Conservation (phyloP, 2,888 invertebrate genomes). For the Allolobophora icterica region DNA sequence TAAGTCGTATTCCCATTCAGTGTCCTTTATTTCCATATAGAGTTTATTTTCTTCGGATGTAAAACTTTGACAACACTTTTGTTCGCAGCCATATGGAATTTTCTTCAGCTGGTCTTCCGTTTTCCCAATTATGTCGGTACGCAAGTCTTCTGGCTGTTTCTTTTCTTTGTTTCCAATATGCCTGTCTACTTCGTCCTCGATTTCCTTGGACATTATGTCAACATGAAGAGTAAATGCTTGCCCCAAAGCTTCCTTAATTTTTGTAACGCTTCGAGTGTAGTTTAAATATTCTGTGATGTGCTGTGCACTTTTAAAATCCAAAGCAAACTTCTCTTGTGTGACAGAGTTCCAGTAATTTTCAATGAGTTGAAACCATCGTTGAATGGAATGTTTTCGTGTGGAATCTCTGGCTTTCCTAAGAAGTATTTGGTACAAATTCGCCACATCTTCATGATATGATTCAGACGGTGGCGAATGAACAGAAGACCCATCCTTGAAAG, state of each 20-base stretch:
- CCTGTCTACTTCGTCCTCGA: too few species aligned
- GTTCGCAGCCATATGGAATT: too few species aligned
- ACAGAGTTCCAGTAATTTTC: too few species aligned
- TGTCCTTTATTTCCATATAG: neutral
- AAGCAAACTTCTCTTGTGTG: neutral
- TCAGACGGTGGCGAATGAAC: slow-evolving; percentile 17
- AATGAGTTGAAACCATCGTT: neutral
- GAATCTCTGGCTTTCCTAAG: neutral
- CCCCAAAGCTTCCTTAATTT: neutral
- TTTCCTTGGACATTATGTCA: neutral
- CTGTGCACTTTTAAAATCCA: slow-evolving; percentile 4
- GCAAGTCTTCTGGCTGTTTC: too few species aligned
- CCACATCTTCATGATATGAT: too few species aligned
- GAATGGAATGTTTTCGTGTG: neutral
- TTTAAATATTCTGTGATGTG: neutral
- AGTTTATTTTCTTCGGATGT: neutral
- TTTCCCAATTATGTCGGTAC: too few species aligned
- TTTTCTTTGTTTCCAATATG: neutral
- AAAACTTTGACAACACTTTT: too few species aligned
- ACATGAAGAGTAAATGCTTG: neutral
- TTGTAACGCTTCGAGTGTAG: neutral
- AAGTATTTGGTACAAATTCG: neutral
- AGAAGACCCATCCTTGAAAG: slow-evolving; percentile 3
- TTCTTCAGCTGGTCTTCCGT: too few species aligned
- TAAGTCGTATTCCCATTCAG: too few species aligned